Evolutionary conservation across 2,113 vertebrate species (phyloP), one percentile per base, ranked within the genome.

Genomic region (Cnemophilus loriae): DNA sequence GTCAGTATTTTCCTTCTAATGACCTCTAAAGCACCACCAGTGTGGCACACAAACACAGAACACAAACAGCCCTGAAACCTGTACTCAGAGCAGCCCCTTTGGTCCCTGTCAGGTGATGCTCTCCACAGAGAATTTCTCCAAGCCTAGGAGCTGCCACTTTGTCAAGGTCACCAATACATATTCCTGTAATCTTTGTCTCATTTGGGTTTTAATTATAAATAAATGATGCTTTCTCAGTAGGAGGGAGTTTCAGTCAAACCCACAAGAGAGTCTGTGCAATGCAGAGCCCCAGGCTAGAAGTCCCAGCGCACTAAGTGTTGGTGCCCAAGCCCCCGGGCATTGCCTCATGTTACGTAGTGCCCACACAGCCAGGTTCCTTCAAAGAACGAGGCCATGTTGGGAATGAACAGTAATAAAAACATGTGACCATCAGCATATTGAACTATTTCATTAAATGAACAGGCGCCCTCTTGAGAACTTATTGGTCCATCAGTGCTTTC

Each of bases 311-410:
- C 20, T 6, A 13, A 33, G 16, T 17, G 16, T 17, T 52, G 18
- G 44, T 6, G 3, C 13, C 13, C 24, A 8, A 16, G 23, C 9
- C 24, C 30, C 57, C 53, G 76, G 33, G 47, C 20, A 21, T 4
- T 59, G 26, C 27, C 32, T 10, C 6, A 1, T 9, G 23, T 18
- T 21, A 10, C 0, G 4, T 1, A 6, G 17, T 10, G 8, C 49
- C 39, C 33, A 3, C 37, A 16, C 12, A 49, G 46, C 7, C 49
- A 41, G 33, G 64, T 37, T 37, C 39, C 53, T 42, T 22, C 69
- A 68, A 6, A 50, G 17, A 27, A 59, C 5, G 15, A 75, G 49
- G 24, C 11, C 10, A 4, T 15, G 24, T 5, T 26, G 13, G 15
- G 47, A 77, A 56, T 7, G 13, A 35, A 77, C 20, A 39, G 16